phyloP scores from a whole-genome alignment of 35 echinoderm and acorn worm genomes.

The Hemicentrotus pulcherrimus region DNA sequence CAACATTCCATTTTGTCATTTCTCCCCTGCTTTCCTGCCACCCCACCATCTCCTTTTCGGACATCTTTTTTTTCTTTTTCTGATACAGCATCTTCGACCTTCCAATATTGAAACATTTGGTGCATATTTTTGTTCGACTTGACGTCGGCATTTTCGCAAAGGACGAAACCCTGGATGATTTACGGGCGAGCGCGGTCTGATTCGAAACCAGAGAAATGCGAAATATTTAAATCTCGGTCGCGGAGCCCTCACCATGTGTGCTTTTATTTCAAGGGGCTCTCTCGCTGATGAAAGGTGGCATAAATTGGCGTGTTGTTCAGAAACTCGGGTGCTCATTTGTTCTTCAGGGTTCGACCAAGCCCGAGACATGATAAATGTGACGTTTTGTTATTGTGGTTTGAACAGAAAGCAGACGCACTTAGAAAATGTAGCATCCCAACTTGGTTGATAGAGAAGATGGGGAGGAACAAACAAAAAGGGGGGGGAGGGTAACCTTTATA shows the following conservation, averaged over 20 bases:
- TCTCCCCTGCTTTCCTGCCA: neutral
- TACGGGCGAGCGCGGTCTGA: conserved; percentile 23
- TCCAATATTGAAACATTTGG: neutral
- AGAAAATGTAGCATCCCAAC: neutral
- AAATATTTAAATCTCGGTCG: conserved; percentile 38
- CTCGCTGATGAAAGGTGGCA: conserved; percentile 34
- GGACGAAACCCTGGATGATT: conserved; percentile 31
- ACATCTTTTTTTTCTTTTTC: neutral
- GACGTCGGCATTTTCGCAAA: conserved; percentile 42
- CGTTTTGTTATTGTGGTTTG: neutral
- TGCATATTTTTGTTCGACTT: neutral
- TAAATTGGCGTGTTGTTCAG: conserved; percentile 48
- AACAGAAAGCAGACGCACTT: conserved; percentile 25
- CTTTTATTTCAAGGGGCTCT: conserved; percentile 15
- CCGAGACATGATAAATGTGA: conserved; percentile 22
- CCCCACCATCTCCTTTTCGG: neutral
- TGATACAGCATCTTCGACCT: neutral
- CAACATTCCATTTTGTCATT: conserved; percentile 25
- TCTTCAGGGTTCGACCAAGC: neutral
- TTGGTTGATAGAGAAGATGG: neutral
- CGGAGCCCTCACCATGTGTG: neutral
- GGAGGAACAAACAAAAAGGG: too few species aligned
- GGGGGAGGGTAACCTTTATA: neutral
- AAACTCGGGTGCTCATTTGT: conserved; percentile 36
- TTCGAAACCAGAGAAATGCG: conserved; percentile 38